Conservation (phyloP, 2,797 vertebrate species). For the Enteromius argenteus region DNA sequence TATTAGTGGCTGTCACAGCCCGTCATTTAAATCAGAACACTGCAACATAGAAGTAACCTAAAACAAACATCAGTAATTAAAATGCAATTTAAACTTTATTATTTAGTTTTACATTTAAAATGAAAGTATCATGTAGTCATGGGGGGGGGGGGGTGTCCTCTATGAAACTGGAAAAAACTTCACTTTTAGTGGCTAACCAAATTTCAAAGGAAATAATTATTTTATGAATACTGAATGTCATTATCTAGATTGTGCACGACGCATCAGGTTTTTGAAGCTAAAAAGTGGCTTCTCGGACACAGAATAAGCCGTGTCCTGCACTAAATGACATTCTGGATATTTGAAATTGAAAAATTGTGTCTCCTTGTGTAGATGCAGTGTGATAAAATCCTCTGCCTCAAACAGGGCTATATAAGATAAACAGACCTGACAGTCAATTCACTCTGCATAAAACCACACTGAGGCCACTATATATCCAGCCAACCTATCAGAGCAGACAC, state of each 20-base stretch:
- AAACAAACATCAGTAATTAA: background rate
- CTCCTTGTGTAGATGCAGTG: slow-evolving; percentile 3
- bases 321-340: slow-evolving; percentile 16
- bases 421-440: slow-evolving; percentile 3
- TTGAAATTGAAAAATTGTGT: slow-evolving; percentile 4
- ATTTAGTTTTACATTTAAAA: background rate
- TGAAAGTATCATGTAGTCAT: too few relatives aligned
- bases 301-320: background rate
- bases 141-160: background rate
- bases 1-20: background rate
- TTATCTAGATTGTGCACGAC: background rate
- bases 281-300: background rate
- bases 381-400: slow-evolving; percentile 3
- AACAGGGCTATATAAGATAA: slow-evolving; percentile 7
- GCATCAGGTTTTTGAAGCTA: background rate
- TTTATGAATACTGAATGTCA: background rate
- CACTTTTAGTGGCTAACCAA: background rate
- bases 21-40: background rate
- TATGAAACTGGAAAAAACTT: background rate
- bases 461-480: slow-evolving; percentile 14
- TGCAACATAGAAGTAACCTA: background rate
- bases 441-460: slow-evolving; percentile 9
- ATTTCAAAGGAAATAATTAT: background rate
- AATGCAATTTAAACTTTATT: background rate
- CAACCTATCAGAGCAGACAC: slow-evolving; percentile 5